Base-by-base conservation (phyloP, 2,113 vertebrate genomes). In the Labeo catla region DNA sequence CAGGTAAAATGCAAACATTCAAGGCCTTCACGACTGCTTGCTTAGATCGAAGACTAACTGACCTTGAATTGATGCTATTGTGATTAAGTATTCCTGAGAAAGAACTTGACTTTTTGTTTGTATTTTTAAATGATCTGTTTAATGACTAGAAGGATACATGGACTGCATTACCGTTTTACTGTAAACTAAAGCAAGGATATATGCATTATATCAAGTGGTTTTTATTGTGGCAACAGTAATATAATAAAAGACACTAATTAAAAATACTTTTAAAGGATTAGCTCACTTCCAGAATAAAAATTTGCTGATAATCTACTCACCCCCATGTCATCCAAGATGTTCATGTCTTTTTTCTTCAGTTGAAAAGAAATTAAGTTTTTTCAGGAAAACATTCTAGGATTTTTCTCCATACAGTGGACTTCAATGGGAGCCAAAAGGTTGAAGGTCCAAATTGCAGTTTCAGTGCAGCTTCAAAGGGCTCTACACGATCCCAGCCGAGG, bases 1-100 rank as follows among this genome's bases (percentile, higher is more conserved):
- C 82, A 89, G 82, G 88, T 89, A 82, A 76, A 52, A 86, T 47
- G n/a, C 70, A 85, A 61, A 79, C 54, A 52, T 78, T 86, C 80
- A 86, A 70, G 72, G 81, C 10, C 23, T 87, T 50, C 45, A 86
- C 74, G 19, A 34, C 54, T n/a, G 52, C 21, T 10, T 76, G 61
- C 21, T 76, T 45, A n/a, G 70, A 68, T 87, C 39, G 77, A 85
- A 82, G 21, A 72, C 19, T 16, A 76, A 66, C 82, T 89, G 78
- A 89, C 91, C 91, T 93, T 92, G 90, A 93, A 89, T 86, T 66
- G 34, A 15, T 23, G 83, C 61, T 81, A 23, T 89, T 43, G 50
- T 45, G 19, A 21, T 43, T 90, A n/a, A 50, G 47, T 63, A n/a
- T 65, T 36, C 76, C 36, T 61, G 34, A 50, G 54, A 74, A 83